Evolutionary conservation across 2,797 vertebrate species (phyloP), one percentile per base, ranked within the genome.

Genomic region (Mormyrus proboscirostris): DNA sequence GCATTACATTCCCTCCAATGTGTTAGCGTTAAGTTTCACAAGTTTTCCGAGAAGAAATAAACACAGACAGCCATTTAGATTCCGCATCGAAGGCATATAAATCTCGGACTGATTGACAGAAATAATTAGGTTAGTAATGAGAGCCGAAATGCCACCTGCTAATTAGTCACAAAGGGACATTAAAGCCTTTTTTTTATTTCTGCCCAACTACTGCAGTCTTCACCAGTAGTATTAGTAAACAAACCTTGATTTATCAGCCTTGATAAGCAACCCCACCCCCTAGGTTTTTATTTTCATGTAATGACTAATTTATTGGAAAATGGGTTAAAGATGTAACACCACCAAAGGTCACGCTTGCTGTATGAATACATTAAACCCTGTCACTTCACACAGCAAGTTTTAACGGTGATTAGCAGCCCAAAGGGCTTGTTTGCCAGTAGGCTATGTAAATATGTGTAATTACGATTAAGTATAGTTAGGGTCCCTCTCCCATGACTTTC

Each of bases 161-260:
- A 97, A 96, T 97, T 96, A 97, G 90, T 91, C 95, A 93, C 94
- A 93, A 93, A 94, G 94, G 94, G 93, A 97, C 95, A 95, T 92
- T 91, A 94, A 96, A 95, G 94, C 91, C 90, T 88, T 88, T 79
- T 76, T 73, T 86, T 92, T 90, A 92, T 93, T 93, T 94, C 89
- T 57, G 91, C 89, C 89, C 91, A 89, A 87, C 73, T 90, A 73
- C 91, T 92, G 87, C 12, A 93, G 86, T 91, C 90, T 95, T 90
- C 91, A 90, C 85, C 93, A 93, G 90, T 91, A 91, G 91, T 90
- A 91, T 92, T 91, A 92, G 92, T 95, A 95, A 96, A 96, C 92
- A 95, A 95, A 92, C 92, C 94, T 93, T 92, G 86, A 94, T 93
- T 96, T 94, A 91, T 93, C 85, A 86, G 88, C 90, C 51, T 84